Base-by-base conservation (phyloP, 2,888 invertebrate species). In the Liposcelis brunnea region DNA sequence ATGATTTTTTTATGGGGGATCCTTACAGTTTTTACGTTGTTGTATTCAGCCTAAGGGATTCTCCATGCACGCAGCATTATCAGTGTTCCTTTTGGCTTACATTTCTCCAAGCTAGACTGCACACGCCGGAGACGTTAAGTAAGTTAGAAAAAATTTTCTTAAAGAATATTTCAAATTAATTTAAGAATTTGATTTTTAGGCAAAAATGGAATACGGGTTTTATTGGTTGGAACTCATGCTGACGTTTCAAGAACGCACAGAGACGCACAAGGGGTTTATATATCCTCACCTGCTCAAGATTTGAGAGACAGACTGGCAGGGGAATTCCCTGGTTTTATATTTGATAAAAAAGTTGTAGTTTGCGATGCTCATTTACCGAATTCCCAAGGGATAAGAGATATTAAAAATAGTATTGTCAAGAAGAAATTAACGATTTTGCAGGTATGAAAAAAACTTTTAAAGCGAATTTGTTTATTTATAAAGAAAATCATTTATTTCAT, bases 31-130 rank as follows among this genome's bases (percentile, higher is more conserved):
- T 55, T 21, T 75, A 78, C 56, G 64, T 77, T 26, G 68, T 83
- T 48, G 67, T 79, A 43, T 78, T 80, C 61, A 76, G 70, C 56
- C 66, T 80, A 42, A 68, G 71, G 52, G 80, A 81, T 55, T 68
- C 78, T 5, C 66, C 77, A 7, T 69, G 70, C 37, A 74, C 77
- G 50, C 78, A 79, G 59, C 61, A 77, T 26, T 72, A 75, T 50
- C 75, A 75, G 59, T 72, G 77, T 26, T 68, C 71, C 53, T 82
- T 80, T 63, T 83, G 83, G 83, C 62, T 83, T 47, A 72, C 77
- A 55, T 82, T 82, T 60, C 66, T 83, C 47, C 69, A 77, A 58
- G 74, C 78, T 33, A 65, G 80, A 46, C 69, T 76, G 48, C 66
- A 69, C 15, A 71, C 73, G 31, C 64, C 69, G 36, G 71, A 72